Conservation (phyloP, 2,797 vertebrate genomes). For the Sparus aurata region DNA sequence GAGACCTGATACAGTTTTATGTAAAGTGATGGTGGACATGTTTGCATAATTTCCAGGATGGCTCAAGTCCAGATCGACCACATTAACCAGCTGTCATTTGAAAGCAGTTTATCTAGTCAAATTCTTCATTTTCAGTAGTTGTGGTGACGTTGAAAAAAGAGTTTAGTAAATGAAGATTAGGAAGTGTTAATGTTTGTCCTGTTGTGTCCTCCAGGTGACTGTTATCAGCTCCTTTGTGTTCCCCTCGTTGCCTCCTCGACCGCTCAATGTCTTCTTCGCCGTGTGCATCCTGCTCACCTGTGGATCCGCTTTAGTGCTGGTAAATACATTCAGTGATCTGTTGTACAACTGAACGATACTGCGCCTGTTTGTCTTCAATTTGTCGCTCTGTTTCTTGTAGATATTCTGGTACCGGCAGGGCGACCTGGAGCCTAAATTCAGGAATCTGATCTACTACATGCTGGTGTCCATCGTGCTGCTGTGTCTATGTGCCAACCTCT, state of each 20-base stretch:
- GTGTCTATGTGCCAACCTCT: constrained; percentile 99
- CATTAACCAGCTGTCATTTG: too few species aligned
- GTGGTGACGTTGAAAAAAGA: too few species aligned
- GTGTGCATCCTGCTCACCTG: constrained; percentile 94
- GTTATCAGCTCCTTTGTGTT: constrained; percentile 96
- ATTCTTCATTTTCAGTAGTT: too few species aligned
- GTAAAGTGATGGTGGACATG: not conserved
- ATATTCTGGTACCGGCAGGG: constrained; percentile 99
- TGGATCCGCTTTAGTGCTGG: constrained; percentile 93
- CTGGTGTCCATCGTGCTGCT: constrained; percentile 94
- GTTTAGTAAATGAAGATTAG: too few species aligned
- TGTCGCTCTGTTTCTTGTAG: constrained; percentile 71
- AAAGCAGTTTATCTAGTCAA: too few species aligned
- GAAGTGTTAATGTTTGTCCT: not conserved
- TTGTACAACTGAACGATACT: not conserved
- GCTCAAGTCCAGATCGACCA: not conserved
- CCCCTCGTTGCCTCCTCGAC: constrained; percentile 93
- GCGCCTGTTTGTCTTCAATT: not conserved
- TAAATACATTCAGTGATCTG: constrained; percentile 56
- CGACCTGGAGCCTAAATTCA: constrained; percentile 97
- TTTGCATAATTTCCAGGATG: not conserved
- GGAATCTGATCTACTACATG: constrained; percentile 97
- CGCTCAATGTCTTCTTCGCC: constrained; percentile 96
- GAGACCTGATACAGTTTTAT: not conserved
- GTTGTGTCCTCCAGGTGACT: constrained; percentile 87